Conservation (phyloP, 2,888 invertebrate species). For the Cyclophora punctaria region DNA sequence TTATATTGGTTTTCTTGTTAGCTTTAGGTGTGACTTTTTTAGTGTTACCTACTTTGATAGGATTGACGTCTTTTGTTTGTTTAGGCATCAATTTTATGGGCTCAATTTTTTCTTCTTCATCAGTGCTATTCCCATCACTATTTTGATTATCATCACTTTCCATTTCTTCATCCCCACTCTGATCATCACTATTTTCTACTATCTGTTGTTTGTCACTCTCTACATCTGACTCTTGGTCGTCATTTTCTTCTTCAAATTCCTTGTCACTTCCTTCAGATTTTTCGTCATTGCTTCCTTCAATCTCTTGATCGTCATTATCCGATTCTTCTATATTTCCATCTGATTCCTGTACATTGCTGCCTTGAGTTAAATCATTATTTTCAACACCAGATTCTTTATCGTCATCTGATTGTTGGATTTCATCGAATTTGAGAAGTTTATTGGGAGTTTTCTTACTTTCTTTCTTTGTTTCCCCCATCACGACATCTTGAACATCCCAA, state of each 20-base stretch:
- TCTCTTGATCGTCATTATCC: conserved; percentile 10
- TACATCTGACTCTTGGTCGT: conserved; percentile 3
- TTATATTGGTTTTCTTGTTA: conserved; percentile 44
- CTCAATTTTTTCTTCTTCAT: conserved; percentile 1
- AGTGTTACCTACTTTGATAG: background rate
- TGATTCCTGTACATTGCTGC: conserved; percentile 7
- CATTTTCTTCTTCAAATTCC: conserved; percentile 8
- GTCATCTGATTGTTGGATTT: conserved; percentile 1
- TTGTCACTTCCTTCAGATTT: conserved; percentile 2
- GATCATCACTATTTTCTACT: conserved; percentile 9
- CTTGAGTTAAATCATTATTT: conserved; percentile 2
- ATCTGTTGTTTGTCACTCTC: conserved; percentile 9
- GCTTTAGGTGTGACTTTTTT: conserved; percentile 9
- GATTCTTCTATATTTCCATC: conserved; percentile 1
- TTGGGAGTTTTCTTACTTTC: too few relatives aligned
- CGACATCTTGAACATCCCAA: conserved; percentile 44
- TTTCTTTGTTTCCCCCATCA: too few relatives aligned
- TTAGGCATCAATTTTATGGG: background rate
- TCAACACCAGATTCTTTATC: conserved; percentile 13
- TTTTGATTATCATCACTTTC: conserved; percentile 1
- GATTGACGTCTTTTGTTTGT: conserved; percentile 1
- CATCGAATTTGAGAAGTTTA: too few relatives aligned
- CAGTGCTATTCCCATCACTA: background rate
- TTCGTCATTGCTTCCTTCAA: background rate
- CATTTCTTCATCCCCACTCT: conserved; percentile 4